phyloP scores from a whole-genome alignment of 1,140 invertebrate species.

The Drosophila simulans region DNA sequence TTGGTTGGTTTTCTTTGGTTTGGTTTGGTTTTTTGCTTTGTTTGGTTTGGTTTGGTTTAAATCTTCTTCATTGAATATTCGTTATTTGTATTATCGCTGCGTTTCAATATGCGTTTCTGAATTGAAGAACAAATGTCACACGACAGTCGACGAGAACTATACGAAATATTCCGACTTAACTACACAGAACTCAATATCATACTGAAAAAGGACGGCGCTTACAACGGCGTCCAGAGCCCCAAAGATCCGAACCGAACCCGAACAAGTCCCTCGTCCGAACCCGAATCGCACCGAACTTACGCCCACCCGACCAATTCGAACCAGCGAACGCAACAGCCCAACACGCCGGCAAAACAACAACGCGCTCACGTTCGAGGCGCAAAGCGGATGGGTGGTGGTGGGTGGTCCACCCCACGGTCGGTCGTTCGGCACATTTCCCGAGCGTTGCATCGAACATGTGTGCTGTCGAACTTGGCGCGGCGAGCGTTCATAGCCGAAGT shows the following conservation, averaged over 20 bases:
- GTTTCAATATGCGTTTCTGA: conserved; percentile 63
- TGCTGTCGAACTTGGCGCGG: conserved; percentile 56
- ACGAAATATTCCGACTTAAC: conserved; percentile 85
- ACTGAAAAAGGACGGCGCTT: conserved; percentile 83
- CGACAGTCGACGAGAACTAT: conserved; percentile 82
- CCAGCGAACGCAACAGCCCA: conserved; percentile 69
- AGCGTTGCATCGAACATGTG: conserved; percentile 60
- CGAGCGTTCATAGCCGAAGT: conserved; percentile 36
- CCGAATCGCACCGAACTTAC: conserved; percentile 63
- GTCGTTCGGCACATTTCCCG: conserved; percentile 30
- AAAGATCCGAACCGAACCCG: conserved; percentile 26
- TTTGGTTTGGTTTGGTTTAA: conserved; percentile 2
- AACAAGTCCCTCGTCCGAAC: conserved; percentile 15
- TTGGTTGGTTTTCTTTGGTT: conserved; percentile 30
- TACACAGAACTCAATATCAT: conserved; percentile 84
- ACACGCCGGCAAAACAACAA: conserved; percentile 76
- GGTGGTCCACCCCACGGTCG: conserved; percentile 3
- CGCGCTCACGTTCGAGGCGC: conserved; percentile 7
- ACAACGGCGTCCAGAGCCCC: conserved; percentile 11
- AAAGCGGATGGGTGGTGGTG: conserved; percentile 8
- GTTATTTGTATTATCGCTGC: conserved; percentile 50
- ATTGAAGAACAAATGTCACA: conserved; percentile 81
- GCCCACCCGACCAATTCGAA: conserved; percentile 76
- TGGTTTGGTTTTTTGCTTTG: conserved; percentile 10
- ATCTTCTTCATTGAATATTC: conserved; percentile 36